Evolutionary conservation across 2,113 vertebrate genomes (phyloP).

Genomic region (Poecilia latipinna): DNA sequence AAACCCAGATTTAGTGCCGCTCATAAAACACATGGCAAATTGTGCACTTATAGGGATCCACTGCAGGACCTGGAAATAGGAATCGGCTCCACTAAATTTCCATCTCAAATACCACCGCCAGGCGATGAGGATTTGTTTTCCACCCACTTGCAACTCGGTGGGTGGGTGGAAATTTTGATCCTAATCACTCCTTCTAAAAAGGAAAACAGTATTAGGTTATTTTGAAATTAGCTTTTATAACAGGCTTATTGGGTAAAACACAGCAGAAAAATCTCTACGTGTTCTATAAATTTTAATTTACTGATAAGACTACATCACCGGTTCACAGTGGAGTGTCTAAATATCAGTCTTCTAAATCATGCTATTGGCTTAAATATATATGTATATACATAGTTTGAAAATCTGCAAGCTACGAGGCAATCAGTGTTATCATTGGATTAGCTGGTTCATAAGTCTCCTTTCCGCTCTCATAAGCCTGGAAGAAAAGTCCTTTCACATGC

Average conservation of each 20-base stretch:
- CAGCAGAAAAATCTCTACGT: background rate
- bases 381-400: slow-evolving; percentile 37
- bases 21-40: slow-evolving; percentile 75
- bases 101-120: slow-evolving; percentile 63
- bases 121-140: slow-evolving; percentile 25
- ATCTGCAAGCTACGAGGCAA: slow-evolving; percentile 55
- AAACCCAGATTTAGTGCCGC: slow-evolving; percentile 71
- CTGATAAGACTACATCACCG: slow-evolving; percentile 1
- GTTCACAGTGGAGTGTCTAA: background rate
- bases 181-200: slow-evolving; percentile 32
- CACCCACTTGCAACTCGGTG: slow-evolving; percentile 33
- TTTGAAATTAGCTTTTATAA: background rate
- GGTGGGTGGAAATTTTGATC: slow-evolving; percentile 28
- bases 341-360: slow-evolving; percentile 7
- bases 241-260: slow-evolving; percentile 1
- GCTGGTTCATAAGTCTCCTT: slow-evolving; percentile 59
- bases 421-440: slow-evolving; percentile 71
- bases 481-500: slow-evolving; percentile 62
- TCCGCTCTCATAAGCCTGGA: slow-evolving; percentile 58
- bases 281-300: slow-evolving; percentile 12
- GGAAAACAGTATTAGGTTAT: slow-evolving; percentile 13
- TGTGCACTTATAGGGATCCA: slow-evolving; percentile 59
- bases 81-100: slow-evolving; percentile 66
- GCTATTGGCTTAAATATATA: background rate
- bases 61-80: slow-evolving; percentile 57